Conservation (phyloP, 2,888 invertebrate species). For the Dolomedes plantarius region DNA sequence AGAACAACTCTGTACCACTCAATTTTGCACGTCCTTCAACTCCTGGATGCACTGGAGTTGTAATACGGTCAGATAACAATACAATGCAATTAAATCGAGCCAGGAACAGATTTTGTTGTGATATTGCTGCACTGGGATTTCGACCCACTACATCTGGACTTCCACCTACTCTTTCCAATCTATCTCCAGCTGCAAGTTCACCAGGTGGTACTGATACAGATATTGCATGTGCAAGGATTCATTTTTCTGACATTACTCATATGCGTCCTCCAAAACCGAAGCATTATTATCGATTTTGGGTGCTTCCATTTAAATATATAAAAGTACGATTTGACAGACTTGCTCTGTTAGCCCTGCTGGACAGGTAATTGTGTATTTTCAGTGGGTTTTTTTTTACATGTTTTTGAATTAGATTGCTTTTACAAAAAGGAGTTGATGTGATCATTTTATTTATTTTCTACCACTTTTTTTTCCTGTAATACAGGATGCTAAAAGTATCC, state of each 20-base stretch:
- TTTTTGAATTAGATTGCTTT: no score
- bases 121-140: not conserved
- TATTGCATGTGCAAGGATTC: conserved; percentile 57
- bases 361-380: conserved; percentile 81
- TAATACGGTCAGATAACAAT: not conserved
- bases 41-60: conserved; percentile 4
- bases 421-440: no score
- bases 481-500: no score
- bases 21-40: conserved; percentile 6
- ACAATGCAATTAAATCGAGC: conserved; percentile 53
- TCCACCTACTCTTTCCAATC: conserved; percentile 57
- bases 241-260: conserved; percentile 50
- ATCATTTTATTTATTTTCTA: no score
- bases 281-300: conserved; percentile 86
- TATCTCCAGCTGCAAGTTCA: conserved; percentile 73
- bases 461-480: no score
- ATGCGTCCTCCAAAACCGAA: conserved; percentile 62
- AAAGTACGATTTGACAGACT: conserved; percentile 95
- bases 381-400: no score
- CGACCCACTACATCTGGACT: conserved; percentile 42
- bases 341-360: conserved; percentile 92
- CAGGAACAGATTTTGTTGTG: conserved; percentile 11
- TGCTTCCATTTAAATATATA: conserved; percentile 80
- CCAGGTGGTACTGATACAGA: conserved; percentile 72
- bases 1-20: not conserved